These are phyloP conservation scores for Aphrocallistes beatrix DNA, from an alignment of 37 sponge, comb jelly and placozoan species.

Conservation along the genomic window DNA sequence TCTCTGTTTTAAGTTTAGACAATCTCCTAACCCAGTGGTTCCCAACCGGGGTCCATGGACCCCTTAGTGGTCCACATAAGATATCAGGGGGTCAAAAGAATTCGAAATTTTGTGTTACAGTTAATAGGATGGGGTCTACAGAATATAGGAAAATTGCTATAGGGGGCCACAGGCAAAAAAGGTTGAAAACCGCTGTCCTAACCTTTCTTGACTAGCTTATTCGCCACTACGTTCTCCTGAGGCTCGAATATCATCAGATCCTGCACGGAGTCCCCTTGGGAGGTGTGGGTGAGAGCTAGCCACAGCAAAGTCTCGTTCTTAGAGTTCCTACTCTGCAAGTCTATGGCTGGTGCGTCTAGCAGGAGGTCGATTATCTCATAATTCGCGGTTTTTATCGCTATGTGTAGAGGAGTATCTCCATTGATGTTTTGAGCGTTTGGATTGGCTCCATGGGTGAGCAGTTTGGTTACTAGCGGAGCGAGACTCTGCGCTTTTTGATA, in stretches of 20 bases:
- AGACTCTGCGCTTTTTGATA: conserved; percentile 4
- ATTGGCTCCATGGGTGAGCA: conserved; percentile 68
- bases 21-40: too few species aligned
- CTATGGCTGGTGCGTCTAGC: conserved; percentile 27
- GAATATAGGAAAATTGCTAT: too few species aligned
- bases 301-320: neutral
- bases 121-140: too few species aligned
- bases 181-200: too few species aligned
- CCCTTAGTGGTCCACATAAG: too few species aligned
- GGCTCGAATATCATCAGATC: conserved; percentile 10
- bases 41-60: too few species aligned
- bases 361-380: conserved; percentile 49
- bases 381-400: conserved; percentile 41
- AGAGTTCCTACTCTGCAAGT: neutral
- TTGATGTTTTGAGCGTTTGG: conserved; percentile 57
- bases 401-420: conserved; percentile 66
- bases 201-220: conserved; percentile 8
- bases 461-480: neutral
- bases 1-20: too few species aligned
- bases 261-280: neutral
- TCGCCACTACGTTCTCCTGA: conserved; percentile 9
- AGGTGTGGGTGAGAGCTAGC: neutral
- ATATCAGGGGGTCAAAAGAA: too few species aligned
- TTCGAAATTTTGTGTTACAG: too few species aligned
- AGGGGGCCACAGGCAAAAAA: too few species aligned